Evolutionary conservation across 2,888 invertebrate species (phyloP).

Genomic region (Cantharis flavilabris): DNA sequence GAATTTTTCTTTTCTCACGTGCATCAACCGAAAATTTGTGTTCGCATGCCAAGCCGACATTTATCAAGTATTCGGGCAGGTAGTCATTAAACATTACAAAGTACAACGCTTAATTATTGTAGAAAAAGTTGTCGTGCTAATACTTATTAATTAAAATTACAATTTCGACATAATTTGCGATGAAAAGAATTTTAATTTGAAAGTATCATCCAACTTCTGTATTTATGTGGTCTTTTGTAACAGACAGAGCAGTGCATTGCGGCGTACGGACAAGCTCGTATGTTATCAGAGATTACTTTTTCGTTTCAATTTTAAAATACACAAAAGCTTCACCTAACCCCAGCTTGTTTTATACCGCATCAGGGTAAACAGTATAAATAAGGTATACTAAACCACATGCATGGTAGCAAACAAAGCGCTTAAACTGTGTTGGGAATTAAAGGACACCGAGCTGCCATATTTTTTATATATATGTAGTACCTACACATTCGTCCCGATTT

Average conservation of each 20-base stretch:
- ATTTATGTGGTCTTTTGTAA: conserved; percentile 24
- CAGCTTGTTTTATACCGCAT: conserved; percentile 30
- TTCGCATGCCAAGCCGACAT: neutral
- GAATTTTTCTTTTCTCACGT: neutral
- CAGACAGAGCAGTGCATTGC: conserved; percentile 23
- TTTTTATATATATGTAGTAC: conserved; percentile 13
- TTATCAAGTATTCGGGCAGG: neutral
- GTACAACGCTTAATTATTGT: neutral
- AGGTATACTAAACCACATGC: conserved; percentile 31
- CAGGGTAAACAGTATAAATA: conserved; percentile 42
- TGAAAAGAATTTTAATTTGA: conserved; percentile 23
- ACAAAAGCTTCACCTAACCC: conserved; percentile 36
- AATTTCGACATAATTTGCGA: conserved; percentile 8
- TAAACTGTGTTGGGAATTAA: conserved; percentile 30
- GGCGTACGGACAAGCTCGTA: conserved; percentile 28
- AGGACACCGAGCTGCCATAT: conserved; percentile 28
- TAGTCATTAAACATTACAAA: neutral
- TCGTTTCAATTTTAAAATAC: conserved; percentile 44
- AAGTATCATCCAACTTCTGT: conserved; percentile 22
- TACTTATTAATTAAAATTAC: neutral
- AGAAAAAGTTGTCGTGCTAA: neutral
- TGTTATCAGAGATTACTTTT: conserved; percentile 46
- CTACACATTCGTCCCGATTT: conserved; percentile 1
- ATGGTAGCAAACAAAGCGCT: conserved; percentile 26
- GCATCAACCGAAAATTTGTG: neutral